phyloP scores from a whole-genome alignment of 2,888 invertebrate genomes.

The Microchrysa polita region DNA sequence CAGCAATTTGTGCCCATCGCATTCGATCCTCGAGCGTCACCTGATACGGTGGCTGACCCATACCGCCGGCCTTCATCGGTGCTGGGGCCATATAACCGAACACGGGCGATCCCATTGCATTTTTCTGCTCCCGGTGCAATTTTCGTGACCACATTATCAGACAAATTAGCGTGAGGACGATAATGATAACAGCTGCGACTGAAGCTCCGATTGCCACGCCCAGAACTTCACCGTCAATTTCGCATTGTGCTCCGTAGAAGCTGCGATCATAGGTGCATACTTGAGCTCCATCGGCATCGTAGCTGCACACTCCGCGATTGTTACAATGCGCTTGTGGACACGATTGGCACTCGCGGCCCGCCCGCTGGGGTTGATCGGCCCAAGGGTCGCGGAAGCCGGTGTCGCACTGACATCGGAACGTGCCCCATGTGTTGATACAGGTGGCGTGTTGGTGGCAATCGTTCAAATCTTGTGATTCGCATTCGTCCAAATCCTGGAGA shows the following conservation, averaged over 20 bases:
- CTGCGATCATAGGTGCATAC: conserved; percentile 79
- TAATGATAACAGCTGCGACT: conserved; percentile 87
- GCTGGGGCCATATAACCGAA: conserved; percentile 87
- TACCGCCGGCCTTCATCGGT: conserved; percentile 72
- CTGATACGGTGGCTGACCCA: conserved; percentile 80
- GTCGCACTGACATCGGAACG: conserved; percentile 74
- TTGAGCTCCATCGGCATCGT: conserved; percentile 69
- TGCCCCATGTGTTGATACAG: conserved; percentile 87
- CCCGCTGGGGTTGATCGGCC: conserved; percentile 71
- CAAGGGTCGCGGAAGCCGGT: conserved; percentile 80
- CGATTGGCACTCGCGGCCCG: conserved; percentile 80
- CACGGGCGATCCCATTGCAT: conserved; percentile 80
- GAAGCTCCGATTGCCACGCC: conserved; percentile 92
- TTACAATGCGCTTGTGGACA: conserved; percentile 84
- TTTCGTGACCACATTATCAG: conserved; percentile 92
- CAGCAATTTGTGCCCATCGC: conserved; percentile 90
- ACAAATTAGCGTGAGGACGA: conserved; percentile 84
- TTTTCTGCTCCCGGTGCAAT: conserved; percentile 90
- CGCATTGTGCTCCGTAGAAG: conserved; percentile 88
- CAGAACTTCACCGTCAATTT: conserved; percentile 90
- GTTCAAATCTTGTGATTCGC: conserved; percentile 80
- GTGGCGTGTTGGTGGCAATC: conserved; percentile 83
- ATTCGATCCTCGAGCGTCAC: conserved; percentile 82
- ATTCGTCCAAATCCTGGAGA: conserved; percentile 85
- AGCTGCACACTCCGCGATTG: conserved; percentile 85